Percentiles rank a stretch among this genome's conserved stretches.
Conservation (phyloP, 2,888 invertebrate species). For the Mesorhabditis belari region DNA sequence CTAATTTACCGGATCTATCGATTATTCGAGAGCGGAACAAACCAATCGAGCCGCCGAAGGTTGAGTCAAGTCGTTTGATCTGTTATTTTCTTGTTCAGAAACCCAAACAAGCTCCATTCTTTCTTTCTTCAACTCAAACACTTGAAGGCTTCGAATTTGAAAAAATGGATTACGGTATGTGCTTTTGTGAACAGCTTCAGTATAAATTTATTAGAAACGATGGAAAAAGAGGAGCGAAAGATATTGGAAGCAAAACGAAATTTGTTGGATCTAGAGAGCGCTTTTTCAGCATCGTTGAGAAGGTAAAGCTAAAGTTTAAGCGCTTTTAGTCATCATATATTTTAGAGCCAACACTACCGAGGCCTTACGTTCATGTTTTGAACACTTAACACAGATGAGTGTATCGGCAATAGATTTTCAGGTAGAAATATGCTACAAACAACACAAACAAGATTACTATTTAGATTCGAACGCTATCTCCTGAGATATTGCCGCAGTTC, state of each 20-base stretch:
- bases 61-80: too few species aligned
- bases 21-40: conserved; percentile 79
- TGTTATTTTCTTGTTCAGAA: not conserved
- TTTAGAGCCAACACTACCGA: not conserved
- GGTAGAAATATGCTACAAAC: not conserved
- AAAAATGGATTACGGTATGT: conserved; percentile 8
- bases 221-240: conserved; percentile 12
- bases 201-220: not conserved
- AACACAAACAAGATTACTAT: not conserved
- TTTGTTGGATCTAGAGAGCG: conserved; percentile 32
- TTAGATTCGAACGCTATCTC: conserved; percentile 35
- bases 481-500: conserved; percentile 23
- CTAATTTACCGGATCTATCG: conserved; percentile 78
- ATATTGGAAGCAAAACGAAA: conserved; percentile 30
- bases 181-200: not conserved
- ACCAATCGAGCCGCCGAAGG: conserved; percentile 73
- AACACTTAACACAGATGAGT: conserved; percentile 26
- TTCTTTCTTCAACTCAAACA: conserved; percentile 80
- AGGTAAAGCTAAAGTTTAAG: conserved; percentile 3
- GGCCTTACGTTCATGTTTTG: not conserved
- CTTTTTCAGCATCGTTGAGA: conserved; percentile 18
- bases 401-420: conserved; percentile 42
- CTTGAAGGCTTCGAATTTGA: conserved; percentile 71
- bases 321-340: not conserved
- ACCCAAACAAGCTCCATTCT: conserved; percentile 72